Evolutionary conservation across 2,888 invertebrate species (phyloP).

Genomic region (Muschampia plurimacula): DNA sequence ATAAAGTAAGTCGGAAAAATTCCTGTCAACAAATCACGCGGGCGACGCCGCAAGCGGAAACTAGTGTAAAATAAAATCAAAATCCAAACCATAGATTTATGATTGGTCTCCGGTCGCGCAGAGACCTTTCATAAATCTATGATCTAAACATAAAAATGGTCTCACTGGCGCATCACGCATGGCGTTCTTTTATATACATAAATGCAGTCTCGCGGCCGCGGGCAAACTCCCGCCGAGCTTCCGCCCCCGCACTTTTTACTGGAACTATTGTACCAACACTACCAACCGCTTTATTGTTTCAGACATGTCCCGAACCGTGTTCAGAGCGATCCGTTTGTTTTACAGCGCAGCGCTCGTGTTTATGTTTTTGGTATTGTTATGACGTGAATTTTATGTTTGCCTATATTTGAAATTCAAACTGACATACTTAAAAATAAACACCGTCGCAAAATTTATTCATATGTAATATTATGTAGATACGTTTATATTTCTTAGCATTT

Average conservation of each 20-base stretch:
- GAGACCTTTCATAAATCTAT: neutral
- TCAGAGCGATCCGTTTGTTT: constrained; percentile 17
- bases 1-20: too few species aligned
- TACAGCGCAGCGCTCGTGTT: constrained; percentile 15
- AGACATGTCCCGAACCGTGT: constrained; percentile 26
- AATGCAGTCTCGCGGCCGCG: constrained; percentile 55
- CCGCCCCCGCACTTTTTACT: constrained; percentile 52
- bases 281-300: constrained; percentile 34
- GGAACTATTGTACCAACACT: constrained; percentile 35
- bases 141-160: neutral
- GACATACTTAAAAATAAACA: neutral
- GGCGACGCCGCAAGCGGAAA: too few species aligned
- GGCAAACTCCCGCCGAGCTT: constrained; percentile 44
- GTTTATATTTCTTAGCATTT: neutral
- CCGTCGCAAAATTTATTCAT: too few species aligned
- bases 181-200: constrained; percentile 49
- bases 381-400: neutral
- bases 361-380: constrained; percentile 7
- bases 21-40: too few species aligned
- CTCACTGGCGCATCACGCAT: constrained; percentile 8
- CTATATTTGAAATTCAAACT: neutral
- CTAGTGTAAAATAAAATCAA: too few species aligned
- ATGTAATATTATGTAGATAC: too few species aligned
- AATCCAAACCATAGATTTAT: too few species aligned
- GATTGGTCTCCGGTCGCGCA: too few species aligned